Evolutionary conservation across 2,113 vertebrate species (phyloP).

Genomic region (Paradoxurus hermaphroditus): DNA sequence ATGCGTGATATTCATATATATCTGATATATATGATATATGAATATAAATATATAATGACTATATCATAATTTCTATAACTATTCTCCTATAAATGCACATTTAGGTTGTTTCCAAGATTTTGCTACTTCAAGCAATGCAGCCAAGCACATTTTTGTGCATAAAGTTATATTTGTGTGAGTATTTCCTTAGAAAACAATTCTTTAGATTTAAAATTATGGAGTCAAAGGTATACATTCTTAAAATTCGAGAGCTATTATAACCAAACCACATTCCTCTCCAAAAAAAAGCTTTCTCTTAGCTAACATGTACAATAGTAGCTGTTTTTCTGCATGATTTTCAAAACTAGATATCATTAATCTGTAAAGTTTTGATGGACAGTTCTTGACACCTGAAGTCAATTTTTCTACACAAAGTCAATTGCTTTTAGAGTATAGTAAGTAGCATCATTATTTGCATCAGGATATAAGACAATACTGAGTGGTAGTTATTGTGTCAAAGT

Average conservation of each 20-base stretch:
- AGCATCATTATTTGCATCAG: neutral
- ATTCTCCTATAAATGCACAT: neutral
- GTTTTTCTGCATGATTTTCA: neutral
- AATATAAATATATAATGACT: neutral
- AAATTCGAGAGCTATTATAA: constrained; percentile 4
- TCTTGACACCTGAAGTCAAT: neutral
- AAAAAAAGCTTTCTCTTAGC: neutral
- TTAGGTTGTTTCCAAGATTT: neutral
- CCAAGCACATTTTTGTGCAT: neutral
- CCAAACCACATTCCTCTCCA: neutral
- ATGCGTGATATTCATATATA: neutral
- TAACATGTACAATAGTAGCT: neutral
- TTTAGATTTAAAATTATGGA: neutral
- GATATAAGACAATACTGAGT: neutral
- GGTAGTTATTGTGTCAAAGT: neutral
- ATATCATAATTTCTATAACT: neutral
- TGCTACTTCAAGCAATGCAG: neutral
- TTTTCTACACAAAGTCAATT: neutral
- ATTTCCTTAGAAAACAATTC: neutral
- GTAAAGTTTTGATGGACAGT: neutral
- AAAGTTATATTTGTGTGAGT: neutral
- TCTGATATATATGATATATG: neutral
- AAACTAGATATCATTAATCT: neutral
- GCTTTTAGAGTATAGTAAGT: neutral
- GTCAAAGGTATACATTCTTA: neutral